A percentile compares a stretch with the other conserved stretches of the same genome.
Evolutionary conservation across 2,113 vertebrate species (phyloP).

Genomic region (Thunnus thynnus): DNA sequence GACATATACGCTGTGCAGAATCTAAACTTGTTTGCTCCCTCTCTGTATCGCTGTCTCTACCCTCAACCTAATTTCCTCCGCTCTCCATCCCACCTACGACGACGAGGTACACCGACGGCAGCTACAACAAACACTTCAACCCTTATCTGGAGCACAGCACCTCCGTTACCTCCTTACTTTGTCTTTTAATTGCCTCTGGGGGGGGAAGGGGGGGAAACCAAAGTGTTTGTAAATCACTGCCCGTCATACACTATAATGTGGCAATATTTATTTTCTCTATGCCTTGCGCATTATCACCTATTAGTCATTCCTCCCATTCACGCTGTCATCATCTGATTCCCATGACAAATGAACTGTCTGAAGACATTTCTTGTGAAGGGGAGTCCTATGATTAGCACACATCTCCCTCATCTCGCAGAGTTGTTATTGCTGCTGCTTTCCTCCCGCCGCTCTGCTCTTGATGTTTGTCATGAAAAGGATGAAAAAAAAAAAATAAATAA

Average conservation of each 20-base stretch:
- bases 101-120: constrained; percentile 26
- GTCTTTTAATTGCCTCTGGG: constrained; percentile 54
- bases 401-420: constrained; percentile 32
- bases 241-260: constrained; percentile 7
- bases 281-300: constrained; percentile 59
- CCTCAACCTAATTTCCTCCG: constrained; percentile 27
- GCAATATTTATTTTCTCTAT: constrained; percentile 47
- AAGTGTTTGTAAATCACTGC: constrained; percentile 29
- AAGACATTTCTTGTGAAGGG: constrained; percentile 42
- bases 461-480: constrained; percentile 70
- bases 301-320: constrained; percentile 43
- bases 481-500: neutral
- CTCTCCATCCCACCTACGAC: constrained; percentile 31
- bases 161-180: constrained; percentile 44
- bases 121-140: constrained; percentile 15
- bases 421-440: constrained; percentile 51
- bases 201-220: neutral
- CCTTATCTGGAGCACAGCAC: constrained; percentile 46
- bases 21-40: constrained; percentile 11
- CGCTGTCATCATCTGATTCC: constrained; percentile 46
- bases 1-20: neutral
- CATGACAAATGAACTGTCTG: constrained; percentile 60
- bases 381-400: constrained; percentile 62
- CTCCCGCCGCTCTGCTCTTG: constrained; percentile 56
- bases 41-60: constrained; percentile 8